These are phyloP conservation scores for Gymnarchus niloticus DNA, from an alignment of 2,113 vertebrate species.

Conservation along the genomic window DNA sequence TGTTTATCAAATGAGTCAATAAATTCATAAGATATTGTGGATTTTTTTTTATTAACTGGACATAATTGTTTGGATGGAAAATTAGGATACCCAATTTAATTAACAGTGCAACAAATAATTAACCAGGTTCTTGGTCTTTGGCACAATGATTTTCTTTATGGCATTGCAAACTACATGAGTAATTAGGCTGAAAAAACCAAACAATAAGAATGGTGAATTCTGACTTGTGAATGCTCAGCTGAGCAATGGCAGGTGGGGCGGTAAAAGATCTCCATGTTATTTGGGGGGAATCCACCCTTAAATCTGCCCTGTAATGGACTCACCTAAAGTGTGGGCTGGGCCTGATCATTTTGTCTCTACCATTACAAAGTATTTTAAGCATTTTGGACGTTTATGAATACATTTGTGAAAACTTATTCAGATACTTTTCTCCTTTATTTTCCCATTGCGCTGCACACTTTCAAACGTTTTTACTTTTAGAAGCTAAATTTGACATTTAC, in stretches of 20 bases:
- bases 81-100: conserved; percentile 78
- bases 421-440: neutral
- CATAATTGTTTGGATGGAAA: conserved; percentile 85
- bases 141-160: conserved; percentile 45
- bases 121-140: conserved; percentile 53
- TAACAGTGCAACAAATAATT: conserved; percentile 82
- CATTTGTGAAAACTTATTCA: neutral
- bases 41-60: conserved; percentile 75
- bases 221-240: conserved; percentile 38
- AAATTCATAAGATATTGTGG: conserved; percentile 74
- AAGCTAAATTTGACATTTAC: neutral
- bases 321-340: neutral
- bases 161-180: conserved; percentile 36
- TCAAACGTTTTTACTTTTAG: neutral
- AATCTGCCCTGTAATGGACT: neutral
- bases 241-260: conserved; percentile 26
- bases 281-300: neutral
- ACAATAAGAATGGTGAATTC: conserved; percentile 50
- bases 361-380: neutral
- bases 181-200: conserved; percentile 43
- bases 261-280: neutral
- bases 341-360: neutral
- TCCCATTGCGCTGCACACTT: neutral
- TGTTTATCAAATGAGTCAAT: conserved; percentile 74
- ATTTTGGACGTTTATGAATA: neutral